Conservation (phyloP, 2,888 invertebrate genomes). For the Portevinia maculata region DNA sequence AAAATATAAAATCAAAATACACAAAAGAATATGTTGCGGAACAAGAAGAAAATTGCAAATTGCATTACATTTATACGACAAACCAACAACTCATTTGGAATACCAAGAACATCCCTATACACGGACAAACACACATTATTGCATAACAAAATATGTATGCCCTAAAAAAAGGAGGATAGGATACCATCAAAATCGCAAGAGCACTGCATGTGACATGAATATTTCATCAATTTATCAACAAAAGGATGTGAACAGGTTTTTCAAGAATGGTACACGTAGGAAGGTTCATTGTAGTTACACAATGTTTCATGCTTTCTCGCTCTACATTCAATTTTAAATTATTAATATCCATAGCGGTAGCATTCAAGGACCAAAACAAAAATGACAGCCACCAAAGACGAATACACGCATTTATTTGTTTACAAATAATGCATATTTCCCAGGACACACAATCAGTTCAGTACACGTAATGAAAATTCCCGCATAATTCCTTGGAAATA, state of each 20-base stretch:
- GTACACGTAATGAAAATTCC: slow-evolving; percentile 10
- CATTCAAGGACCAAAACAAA: neutral
- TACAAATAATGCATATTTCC: neutral
- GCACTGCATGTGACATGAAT: slow-evolving; percentile 73
- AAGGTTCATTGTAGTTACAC: too few species aligned
- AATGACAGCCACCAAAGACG: slow-evolving; percentile 57
- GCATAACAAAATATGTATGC: slow-evolving; percentile 35
- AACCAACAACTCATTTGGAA: slow-evolving; percentile 41
- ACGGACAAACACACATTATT: neutral
- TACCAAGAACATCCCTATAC: slow-evolving; percentile 18
- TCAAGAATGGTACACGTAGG: slow-evolving; percentile 17
- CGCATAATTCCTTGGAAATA: slow-evolving; percentile 26
- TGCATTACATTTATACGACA: slow-evolving; percentile 62
- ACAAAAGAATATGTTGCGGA: slow-evolving; percentile 53
- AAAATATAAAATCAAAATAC: slow-evolving; percentile 33
- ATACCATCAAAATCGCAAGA: slow-evolving; percentile 68
- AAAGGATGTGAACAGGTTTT: slow-evolving; percentile 67
- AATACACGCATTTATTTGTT: slow-evolving; percentile 16
- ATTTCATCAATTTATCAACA: slow-evolving; percentile 74
- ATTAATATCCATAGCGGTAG: neutral
- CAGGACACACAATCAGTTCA: slow-evolving; percentile 17
- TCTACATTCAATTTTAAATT: slow-evolving; percentile 1
- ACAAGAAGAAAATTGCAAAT: slow-evolving; percentile 71
- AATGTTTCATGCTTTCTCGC: slow-evolving; percentile 35
- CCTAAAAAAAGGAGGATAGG: slow-evolving; percentile 27